These are phyloP conservation scores for Pavo muticus DNA, from an alignment of 2,113 vertebrate genomes.

Conservation along the genomic window DNA sequence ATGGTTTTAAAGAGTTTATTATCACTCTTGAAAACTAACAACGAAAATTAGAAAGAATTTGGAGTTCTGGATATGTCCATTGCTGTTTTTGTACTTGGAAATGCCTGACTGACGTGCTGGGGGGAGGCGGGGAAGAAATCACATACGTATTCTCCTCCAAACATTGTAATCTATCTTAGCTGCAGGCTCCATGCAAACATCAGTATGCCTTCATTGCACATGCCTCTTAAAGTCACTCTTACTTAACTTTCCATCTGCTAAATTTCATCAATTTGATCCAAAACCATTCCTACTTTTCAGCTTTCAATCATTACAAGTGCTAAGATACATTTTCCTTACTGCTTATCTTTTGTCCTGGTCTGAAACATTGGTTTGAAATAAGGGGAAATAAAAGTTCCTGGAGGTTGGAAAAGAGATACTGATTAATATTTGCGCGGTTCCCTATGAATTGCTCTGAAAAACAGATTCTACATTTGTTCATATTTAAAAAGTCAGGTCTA, in stretches of 20 bases:
- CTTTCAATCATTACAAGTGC: not conserved
- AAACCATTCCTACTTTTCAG: not conserved
- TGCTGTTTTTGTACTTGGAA: not conserved
- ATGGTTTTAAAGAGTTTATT: not conserved
- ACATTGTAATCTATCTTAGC: not conserved
- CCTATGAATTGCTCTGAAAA: not conserved
- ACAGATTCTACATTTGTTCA: not conserved
- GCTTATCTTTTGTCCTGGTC: not conserved
- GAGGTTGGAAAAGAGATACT: not conserved
- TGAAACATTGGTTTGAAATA: not conserved
- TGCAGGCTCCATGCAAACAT: not conserved
- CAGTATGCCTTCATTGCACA: not conserved
- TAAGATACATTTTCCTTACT: not conserved
- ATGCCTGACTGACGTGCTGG: not conserved
- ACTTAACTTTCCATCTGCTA: not conserved
- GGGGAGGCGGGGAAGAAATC: not conserved
- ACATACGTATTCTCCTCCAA: not conserved
- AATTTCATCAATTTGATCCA: not conserved
- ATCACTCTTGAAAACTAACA: not conserved
- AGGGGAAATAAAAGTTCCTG: not conserved
- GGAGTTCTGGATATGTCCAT: not conserved
- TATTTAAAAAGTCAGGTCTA: not conserved
- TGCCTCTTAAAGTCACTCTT: not conserved
- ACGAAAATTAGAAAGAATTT: not conserved
- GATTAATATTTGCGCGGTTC: not conserved